A percentile compares a stretch with the other conserved stretches of the same genome.
phyloP scores from a whole-genome alignment of 2,888 invertebrate genomes.

The Amaurobius ferox region DNA sequence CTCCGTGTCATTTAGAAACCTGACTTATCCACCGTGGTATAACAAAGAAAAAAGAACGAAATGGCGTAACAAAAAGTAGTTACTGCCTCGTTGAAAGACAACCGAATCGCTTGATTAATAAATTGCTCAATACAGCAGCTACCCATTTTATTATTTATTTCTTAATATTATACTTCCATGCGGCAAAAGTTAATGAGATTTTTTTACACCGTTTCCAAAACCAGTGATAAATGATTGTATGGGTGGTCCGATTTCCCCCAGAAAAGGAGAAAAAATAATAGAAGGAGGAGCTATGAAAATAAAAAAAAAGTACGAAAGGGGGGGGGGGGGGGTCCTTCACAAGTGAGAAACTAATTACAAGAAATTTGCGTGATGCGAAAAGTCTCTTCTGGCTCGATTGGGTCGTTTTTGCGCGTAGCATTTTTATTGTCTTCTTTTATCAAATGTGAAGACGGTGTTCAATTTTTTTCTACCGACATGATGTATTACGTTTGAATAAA shows the following conservation, averaged over 20 bases:
- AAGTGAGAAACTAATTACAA: conserved; percentile 68
- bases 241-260: conserved; percentile 47
- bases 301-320: neutral
- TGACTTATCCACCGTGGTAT: conserved; percentile 5
- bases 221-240: conserved; percentile 64
- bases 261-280: neutral
- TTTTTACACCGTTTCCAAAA: conserved; percentile 25
- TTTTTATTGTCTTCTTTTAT: neutral
- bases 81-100: conserved; percentile 46
- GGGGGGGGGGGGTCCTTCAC: conserved; percentile 18
- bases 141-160: conserved; percentile 48
- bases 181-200: conserved; percentile 59
- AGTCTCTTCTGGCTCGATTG: neutral
- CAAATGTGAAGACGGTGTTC: no score
- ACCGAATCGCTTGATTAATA: conserved; percentile 60
- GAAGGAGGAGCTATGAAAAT: neutral
- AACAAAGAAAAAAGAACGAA: conserved; percentile 18
- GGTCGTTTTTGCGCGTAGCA: neutral
- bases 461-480: no score
- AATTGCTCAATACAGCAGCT: conserved; percentile 65
- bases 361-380: conserved; percentile 35
- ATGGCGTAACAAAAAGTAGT: conserved; percentile 24
- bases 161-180: conserved; percentile 46
- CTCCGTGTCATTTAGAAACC: conserved; percentile 19
- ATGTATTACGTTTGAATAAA: no score